Evolutionary conservation across 2,113 vertebrate species (phyloP), one percentile per base, ranked within the genome.

Genomic region (Notothenia coriiceps): DNA sequence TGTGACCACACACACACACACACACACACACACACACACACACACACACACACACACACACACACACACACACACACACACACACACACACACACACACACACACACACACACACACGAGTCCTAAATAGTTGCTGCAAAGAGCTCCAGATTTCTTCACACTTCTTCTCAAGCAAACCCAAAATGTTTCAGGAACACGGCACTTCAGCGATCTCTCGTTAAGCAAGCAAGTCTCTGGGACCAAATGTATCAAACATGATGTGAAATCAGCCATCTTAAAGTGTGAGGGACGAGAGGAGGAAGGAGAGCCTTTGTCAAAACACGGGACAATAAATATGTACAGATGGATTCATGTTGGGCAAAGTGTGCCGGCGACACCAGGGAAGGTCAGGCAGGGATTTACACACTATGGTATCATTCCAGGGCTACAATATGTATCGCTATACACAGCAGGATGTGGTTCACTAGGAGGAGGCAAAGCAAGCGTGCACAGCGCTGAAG

Each of bases 391-490:
- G 54, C 62, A 47, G 43, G 70, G 62, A 61, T 11, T 61, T 51
- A 60, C 2, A 12, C 43, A 44, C 6, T 3, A 52, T 6, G 55
- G 73, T 44, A 2, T 79, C 70, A 82, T 88, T 88, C 77, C 77
- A 12, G 14, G 56, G 43, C 3, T 70, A 10, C 55, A 40, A 15
- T 5, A 49, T 3, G 74, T 60, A 74, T 61, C 81, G 2, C 66
- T 78, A 80, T 86, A 84, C 73, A 90, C 83, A 80, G 78, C 64
- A 29, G 65, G 74, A 12, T 78, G 40, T 33, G 57, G 8, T 64
- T 86, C 8, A 8, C 29, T 5, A 67, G 20, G 29, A 68, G 51
- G 66, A 78, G 47, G 60, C 35, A 49, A 80, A 86, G 74, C 59
- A 65, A 82, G 69, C 70, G 61, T 22, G 33, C 15, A 11, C 52